Evolutionary conservation across 2,113 vertebrate genomes (phyloP).

Genomic region (Blennius ocellaris): DNA sequence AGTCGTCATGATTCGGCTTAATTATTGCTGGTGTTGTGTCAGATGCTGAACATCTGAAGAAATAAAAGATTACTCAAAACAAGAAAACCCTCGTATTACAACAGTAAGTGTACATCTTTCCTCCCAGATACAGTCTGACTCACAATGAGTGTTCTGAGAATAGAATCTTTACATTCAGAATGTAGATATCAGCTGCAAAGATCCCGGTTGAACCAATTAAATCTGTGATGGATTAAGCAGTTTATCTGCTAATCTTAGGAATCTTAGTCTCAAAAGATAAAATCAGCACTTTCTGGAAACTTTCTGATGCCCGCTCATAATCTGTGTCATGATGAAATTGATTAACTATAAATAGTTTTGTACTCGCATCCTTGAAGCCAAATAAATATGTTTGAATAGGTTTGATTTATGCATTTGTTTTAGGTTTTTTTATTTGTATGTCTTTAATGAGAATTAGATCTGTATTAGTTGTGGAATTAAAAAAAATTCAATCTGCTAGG

Average conservation of each 20-base stretch:
- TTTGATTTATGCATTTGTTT: no score
- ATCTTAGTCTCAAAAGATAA: slow-evolving; percentile 51
- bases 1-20: slow-evolving; percentile 4
- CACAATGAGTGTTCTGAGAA: background rate
- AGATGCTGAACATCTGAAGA: slow-evolving; percentile 32
- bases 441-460: no score
- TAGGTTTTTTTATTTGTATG: no score
- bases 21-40: slow-evolving; percentile 37
- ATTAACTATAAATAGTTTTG: slow-evolving; percentile 32
- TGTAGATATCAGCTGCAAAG: background rate
- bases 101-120: slow-evolving; percentile 7
- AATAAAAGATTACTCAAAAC: slow-evolving; percentile 45
- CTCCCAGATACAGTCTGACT: background rate
- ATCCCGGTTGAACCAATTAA: slow-evolving; percentile 51
- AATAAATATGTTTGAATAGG: background rate
- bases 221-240: slow-evolving; percentile 54
- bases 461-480: no score
- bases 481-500: no score
- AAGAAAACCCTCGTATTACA: slow-evolving; percentile 35
- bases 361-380: background rate
- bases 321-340: slow-evolving; percentile 37
- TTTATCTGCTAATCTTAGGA: slow-evolving; percentile 39
- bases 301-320: slow-evolving; percentile 37
- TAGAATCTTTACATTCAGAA: background rate
- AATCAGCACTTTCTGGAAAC: slow-evolving; percentile 42